Conservation (phyloP, 2,113 vertebrate species). For the Corythornis cristatus region DNA sequence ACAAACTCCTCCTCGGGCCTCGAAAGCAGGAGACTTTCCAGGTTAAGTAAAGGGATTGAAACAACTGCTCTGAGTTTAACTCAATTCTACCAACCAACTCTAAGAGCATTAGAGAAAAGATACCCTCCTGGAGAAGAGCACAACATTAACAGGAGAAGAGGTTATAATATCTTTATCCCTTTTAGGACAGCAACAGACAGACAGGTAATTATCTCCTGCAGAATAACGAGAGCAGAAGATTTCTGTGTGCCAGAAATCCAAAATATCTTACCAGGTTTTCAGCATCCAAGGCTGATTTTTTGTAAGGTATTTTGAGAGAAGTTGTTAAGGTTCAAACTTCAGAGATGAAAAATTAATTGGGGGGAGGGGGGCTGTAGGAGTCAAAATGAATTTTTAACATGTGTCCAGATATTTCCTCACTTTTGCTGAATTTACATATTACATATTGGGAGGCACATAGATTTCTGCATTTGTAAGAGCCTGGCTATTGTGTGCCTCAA, state of each 20-base stretch:
- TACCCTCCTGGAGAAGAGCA: not conserved
- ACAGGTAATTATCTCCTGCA: not conserved
- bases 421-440: not conserved
- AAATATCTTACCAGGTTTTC: not conserved
- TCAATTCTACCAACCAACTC: not conserved
- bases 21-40: not conserved
- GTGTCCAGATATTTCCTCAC: not conserved
- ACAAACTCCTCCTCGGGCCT: not conserved
- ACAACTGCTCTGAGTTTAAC: not conserved
- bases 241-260: not conserved
- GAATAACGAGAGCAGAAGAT: not conserved
- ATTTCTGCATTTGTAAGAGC: not conserved
- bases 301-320: not conserved
- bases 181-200: not conserved
- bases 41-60: not conserved
- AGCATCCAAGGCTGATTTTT: not conserved
- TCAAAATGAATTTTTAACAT: accelerated
- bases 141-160: not conserved
- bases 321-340: not conserved
- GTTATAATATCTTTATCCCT: not conserved
- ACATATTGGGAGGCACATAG: not conserved
- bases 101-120: not conserved
- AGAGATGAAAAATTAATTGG: not conserved
- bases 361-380: accelerated
- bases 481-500: no score